A percentile compares a stretch with the other conserved stretches of the same genome.
These are phyloP conservation scores for Caenorhabditis macrosperma DNA, from an alignment of 2,888 invertebrate genomes.

Conservation along the genomic window DNA sequence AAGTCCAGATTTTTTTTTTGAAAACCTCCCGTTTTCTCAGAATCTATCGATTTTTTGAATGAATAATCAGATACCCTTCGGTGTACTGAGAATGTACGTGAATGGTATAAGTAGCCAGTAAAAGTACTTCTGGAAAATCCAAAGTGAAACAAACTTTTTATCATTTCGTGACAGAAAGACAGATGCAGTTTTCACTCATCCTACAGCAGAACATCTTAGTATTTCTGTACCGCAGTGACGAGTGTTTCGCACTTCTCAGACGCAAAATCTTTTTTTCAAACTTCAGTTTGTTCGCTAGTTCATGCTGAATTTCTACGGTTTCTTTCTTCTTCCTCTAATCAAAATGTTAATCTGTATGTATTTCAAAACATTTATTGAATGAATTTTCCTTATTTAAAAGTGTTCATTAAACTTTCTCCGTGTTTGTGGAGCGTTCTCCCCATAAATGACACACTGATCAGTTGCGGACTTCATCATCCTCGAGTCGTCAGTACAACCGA, in stretches of 20 bases:
- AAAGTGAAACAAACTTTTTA: background rate
- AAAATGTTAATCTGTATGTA: background rate
- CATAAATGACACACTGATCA: slow-evolving; percentile 21
- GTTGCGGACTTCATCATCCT: slow-evolving; percentile 13
- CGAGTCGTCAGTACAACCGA: slow-evolving; percentile 2
- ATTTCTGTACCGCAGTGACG: slow-evolving; percentile 49
- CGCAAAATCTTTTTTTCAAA: slow-evolving; percentile 8
- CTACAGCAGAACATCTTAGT: slow-evolving; percentile 26
- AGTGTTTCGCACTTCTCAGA: slow-evolving; percentile 17
- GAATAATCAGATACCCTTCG: too few relatives aligned
- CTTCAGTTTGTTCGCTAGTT: slow-evolving; percentile 43
- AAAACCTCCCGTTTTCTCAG: too few relatives aligned
- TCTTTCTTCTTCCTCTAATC: background rate
- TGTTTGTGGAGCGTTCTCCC: slow-evolving; percentile 13
- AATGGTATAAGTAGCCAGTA: too few relatives aligned
- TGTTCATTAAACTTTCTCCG: background rate
- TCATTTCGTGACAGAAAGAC: too few relatives aligned
- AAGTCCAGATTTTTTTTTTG: too few relatives aligned
- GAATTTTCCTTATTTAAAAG: background rate
- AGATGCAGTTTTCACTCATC: slow-evolving; percentile 22
- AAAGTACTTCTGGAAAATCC: background rate
- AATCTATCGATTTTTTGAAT: too few relatives aligned
- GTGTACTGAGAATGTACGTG: too few relatives aligned
- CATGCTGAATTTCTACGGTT: slow-evolving; percentile 43
- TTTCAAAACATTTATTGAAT: background rate